phyloP scores from a whole-genome alignment of 2,113 vertebrate species.

The Hypanus sabinus region DNA sequence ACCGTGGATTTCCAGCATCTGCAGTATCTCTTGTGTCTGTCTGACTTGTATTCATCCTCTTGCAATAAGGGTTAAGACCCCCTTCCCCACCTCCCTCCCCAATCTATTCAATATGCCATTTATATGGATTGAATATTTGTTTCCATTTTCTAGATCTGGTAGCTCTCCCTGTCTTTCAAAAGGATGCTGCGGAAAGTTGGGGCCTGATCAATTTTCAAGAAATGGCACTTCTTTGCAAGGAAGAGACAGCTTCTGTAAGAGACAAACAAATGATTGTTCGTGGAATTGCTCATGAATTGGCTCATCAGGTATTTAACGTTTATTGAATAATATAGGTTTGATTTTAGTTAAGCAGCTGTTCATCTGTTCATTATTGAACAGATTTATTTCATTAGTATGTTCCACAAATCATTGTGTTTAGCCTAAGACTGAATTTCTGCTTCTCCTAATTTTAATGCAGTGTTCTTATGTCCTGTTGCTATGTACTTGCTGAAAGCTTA shows the following conservation, averaged over 20 bases:
- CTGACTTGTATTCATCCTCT: too few relatives aligned
- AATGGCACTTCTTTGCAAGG: slow-evolving; percentile 67
- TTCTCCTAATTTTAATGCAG: neutral
- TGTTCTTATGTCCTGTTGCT: neutral
- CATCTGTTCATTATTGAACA: neutral
- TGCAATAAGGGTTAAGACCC: too few relatives aligned
- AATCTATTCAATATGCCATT: neutral
- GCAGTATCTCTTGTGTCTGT: too few relatives aligned
- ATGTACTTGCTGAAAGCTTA: neutral
- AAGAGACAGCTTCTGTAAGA: slow-evolving; percentile 61
- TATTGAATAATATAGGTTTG: neutral
- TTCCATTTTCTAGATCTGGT: slow-evolving; percentile 70
- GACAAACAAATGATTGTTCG: slow-evolving; percentile 80
- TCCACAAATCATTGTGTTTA: neutral
- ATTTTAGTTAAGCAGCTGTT: neutral
- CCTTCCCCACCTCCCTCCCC: too few relatives aligned
- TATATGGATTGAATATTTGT: neutral
- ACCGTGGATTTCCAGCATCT: too few relatives aligned
- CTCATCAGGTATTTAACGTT: slow-evolving; percentile 77
- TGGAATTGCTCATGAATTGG: slow-evolving; percentile 84
- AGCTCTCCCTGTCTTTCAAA: slow-evolving; percentile 85
- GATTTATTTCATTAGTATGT: neutral
- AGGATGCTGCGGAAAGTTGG: slow-evolving; percentile 95
- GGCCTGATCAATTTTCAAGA: slow-evolving; percentile 87
- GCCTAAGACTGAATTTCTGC: neutral